Evolutionary conservation across 2,113 vertebrate genomes (phyloP).

Genomic region (Octodon degus): DNA sequence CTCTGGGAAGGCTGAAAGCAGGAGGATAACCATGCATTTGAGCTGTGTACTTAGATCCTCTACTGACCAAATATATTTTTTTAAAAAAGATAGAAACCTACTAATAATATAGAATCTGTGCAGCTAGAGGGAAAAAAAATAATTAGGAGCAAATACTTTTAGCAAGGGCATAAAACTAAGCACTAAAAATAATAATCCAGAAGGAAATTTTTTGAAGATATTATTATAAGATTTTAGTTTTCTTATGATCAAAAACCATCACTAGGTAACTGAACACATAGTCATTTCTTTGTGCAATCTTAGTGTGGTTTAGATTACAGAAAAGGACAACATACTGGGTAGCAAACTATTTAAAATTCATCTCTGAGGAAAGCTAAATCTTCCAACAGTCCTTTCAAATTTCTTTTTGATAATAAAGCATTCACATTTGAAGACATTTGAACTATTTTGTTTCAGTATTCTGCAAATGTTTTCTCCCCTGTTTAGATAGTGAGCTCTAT

Average conservation of each 20-base stretch:
- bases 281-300: background rate
- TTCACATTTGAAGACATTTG: constrained; percentile 56
- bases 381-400: constrained; percentile 41
- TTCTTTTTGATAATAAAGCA: constrained; percentile 11
- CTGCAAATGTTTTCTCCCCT: constrained; percentile 30
- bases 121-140: background rate
- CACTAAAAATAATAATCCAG: background rate
- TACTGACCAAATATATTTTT: too few relatives aligned
- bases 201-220: background rate
- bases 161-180: background rate
- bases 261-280: background rate
- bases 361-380: constrained; percentile 55
- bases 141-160: background rate
- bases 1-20: too few relatives aligned
- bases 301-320: constrained; percentile 4
- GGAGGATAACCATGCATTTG: too few relatives aligned
- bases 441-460: background rate
- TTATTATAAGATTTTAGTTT: background rate
- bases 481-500: background rate
- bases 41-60: too few relatives aligned
- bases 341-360: background rate
- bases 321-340: background rate
- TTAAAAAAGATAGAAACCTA: background rate
- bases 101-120: background rate
- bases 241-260: background rate